phyloP scores from a whole-genome alignment of 2,888 invertebrate species.

The Odiellus spinosus region DNA sequence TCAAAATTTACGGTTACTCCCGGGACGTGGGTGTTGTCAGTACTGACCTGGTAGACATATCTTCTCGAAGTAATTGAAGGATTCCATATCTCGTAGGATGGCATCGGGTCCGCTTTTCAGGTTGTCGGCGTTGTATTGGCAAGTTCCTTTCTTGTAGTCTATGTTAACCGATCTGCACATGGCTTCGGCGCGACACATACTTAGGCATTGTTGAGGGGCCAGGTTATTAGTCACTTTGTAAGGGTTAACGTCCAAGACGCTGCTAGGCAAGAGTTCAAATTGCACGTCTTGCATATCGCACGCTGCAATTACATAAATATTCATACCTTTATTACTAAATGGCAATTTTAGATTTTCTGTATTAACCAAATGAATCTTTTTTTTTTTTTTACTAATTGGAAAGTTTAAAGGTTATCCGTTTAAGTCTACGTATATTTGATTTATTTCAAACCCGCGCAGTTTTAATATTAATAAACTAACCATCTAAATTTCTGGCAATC shows the following conservation, averaged over 20 bases:
- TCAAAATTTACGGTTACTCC: neutral
- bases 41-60: conserved; percentile 27
- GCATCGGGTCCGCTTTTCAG: conserved; percentile 2
- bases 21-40: too few relatives aligned
- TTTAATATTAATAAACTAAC: conserved; percentile 5
- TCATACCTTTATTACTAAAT: neutral
- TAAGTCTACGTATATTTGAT: too few relatives aligned
- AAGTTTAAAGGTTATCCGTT: too few relatives aligned
- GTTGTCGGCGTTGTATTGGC: conserved; percentile 12
- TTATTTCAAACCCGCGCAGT: neutral
- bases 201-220: conserved; percentile 12
- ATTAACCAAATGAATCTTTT: too few relatives aligned
- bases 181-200: conserved; percentile 10
- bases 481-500: conserved; percentile 14
- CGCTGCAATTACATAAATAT: conserved; percentile 4
- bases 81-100: conserved; percentile 9
- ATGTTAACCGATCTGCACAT: conserved; percentile 13
- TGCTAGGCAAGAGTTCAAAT: conserved; percentile 15
- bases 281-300: conserved; percentile 13
- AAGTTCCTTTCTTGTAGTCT: conserved; percentile 14
- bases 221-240: conserved; percentile 13
- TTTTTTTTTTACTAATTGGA: too few relatives aligned
- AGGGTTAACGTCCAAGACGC: conserved; percentile 4
- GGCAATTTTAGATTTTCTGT: neutral
- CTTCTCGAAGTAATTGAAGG: conserved; percentile 28